These are phyloP conservation scores for Drosophila nasuta DNA, from an alignment of 1,140 invertebrate genomes.

Conservation along the genomic window DNA sequence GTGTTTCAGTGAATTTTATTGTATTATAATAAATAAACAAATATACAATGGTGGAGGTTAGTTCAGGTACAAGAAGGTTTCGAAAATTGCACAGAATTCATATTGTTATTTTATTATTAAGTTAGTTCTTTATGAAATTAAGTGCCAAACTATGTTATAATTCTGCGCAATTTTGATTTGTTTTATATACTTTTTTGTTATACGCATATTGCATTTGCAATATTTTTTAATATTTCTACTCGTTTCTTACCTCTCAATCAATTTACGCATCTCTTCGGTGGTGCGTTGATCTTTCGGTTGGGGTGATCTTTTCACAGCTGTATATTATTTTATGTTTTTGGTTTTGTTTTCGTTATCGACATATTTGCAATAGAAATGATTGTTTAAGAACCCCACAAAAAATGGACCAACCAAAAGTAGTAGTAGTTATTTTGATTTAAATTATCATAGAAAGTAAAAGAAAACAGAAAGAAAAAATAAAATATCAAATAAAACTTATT, in stretches of 20 bases:
- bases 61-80: not conserved
- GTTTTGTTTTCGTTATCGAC: conserved; percentile 42
- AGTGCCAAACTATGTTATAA: not conserved
- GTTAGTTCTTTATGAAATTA: not conserved
- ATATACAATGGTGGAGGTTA: conserved; percentile 37
- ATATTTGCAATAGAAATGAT: conserved; percentile 51
- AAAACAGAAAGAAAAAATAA: conserved; percentile 71
- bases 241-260: conserved; percentile 94
- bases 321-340: conserved; percentile 37
- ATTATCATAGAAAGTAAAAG: conserved; percentile 43
- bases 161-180: conserved; percentile 17
- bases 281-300: conserved; percentile 94
- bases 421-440: conserved; percentile 33
- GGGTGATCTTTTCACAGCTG: conserved; percentile 84
- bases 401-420: conserved; percentile 40
- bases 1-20: conserved; percentile 20
- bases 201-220: conserved; percentile 8
- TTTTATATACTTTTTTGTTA: conserved; percentile 23
- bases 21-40: conserved; percentile 26
- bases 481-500: conserved; percentile 52
- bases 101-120: not conserved
- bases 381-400: conserved; percentile 37
- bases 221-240: conserved; percentile 18
- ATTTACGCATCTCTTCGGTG: conserved; percentile 97
- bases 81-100: conserved; percentile 39